These are phyloP conservation scores for Benitochromis conjunctus DNA, from an alignment of 2,113 vertebrate genomes.

Conservation along the genomic window DNA sequence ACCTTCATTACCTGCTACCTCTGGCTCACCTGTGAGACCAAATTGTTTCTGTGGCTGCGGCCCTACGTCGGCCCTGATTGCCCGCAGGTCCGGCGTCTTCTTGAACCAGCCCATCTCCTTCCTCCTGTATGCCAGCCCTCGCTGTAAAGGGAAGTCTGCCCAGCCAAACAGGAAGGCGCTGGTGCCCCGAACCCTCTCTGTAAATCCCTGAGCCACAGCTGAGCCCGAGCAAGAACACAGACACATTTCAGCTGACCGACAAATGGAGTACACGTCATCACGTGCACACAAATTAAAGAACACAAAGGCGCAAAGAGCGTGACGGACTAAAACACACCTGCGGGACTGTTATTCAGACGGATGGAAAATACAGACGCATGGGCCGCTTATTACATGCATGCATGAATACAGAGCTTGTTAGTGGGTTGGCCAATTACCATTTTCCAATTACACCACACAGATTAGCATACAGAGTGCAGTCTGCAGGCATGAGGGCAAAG, in stretches of 20 bases:
- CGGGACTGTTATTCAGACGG: not conserved
- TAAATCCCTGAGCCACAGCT: conserved; percentile 71
- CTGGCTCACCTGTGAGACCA: conserved; percentile 69
- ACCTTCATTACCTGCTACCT: not conserved
- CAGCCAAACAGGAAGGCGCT: conserved; percentile 76
- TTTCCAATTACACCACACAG: conserved; percentile 1
- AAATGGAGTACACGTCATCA: not conserved
- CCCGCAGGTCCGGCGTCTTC: conserved; percentile 45
- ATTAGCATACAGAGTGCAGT: conserved; percentile 5
- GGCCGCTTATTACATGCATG: not conserved
- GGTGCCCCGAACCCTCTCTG: conserved; percentile 57
- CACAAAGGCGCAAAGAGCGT: not conserved
- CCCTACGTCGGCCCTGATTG: conserved; percentile 65
- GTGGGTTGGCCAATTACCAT: not conserved
- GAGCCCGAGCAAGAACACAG: not conserved
- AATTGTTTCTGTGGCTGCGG: conserved; percentile 49
- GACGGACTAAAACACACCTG: conserved; percentile 15
- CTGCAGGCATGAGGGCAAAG: not conserved
- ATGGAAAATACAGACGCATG: not conserved
- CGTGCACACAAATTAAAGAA: not conserved
- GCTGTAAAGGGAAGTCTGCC: conserved; percentile 64
- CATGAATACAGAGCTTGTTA: not conserved
- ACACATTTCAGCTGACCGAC: not conserved
- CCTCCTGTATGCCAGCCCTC: conserved; percentile 71
- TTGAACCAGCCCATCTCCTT: conserved; percentile 78